A percentile compares a stretch with the other conserved stretches of the same genome.
Evolutionary conservation across 2,888 invertebrate genomes (phyloP).

Genomic region (Pediacus dermestoides): DNA sequence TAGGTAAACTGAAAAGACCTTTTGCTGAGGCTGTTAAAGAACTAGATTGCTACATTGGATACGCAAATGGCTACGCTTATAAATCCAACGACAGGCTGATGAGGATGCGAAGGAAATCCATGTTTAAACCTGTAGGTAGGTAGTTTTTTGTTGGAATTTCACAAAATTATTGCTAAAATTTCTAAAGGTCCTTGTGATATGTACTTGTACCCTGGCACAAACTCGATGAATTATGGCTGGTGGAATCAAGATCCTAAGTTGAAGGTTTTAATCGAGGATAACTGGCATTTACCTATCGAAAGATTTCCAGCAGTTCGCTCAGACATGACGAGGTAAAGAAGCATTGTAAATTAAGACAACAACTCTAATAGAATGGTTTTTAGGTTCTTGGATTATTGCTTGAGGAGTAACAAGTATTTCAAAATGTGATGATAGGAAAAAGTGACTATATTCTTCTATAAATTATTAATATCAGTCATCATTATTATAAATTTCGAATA

Average conservation of each 20-base stretch:
- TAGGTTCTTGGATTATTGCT: constrained; percentile 25
- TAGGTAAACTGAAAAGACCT: too few relatives aligned
- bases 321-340: constrained; percentile 27
- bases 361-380: constrained; percentile 8
- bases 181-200: constrained; percentile 52
- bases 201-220: constrained; percentile 51
- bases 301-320: constrained; percentile 22
- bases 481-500: too few relatives aligned
- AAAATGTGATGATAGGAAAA: too few relatives aligned
- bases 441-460: too few relatives aligned
- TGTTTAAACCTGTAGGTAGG: constrained; percentile 54
- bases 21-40: constrained; percentile 48
- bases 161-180: too few relatives aligned
- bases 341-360: constrained; percentile 7
- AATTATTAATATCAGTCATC: too few relatives aligned
- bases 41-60: constrained; percentile 53
- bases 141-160: too few relatives aligned
- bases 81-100: constrained; percentile 51
- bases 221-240: constrained; percentile 54
- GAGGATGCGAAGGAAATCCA: constrained; percentile 54
- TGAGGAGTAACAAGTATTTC: constrained; percentile 30
- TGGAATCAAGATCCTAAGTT: constrained; percentile 50
- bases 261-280: constrained; percentile 34
- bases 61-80: constrained; percentile 57
- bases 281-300: constrained; percentile 49